phyloP scores from a whole-genome alignment of 2,888 invertebrate species.

The Cephonodes hylas region DNA sequence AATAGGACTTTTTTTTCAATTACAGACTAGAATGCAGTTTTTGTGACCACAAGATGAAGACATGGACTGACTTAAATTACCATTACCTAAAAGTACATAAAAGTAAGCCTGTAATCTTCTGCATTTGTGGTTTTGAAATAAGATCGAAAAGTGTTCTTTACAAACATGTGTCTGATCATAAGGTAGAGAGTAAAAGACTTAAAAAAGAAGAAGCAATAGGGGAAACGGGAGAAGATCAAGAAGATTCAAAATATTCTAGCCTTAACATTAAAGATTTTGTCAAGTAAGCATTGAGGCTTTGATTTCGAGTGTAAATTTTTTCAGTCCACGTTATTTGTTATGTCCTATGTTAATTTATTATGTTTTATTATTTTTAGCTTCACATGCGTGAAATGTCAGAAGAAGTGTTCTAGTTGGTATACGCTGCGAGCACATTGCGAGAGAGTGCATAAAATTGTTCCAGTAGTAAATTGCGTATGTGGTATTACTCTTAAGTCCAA shows the following conservation, averaged over 20 bases:
- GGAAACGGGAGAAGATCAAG: constrained; percentile 42
- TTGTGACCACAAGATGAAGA: constrained; percentile 55
- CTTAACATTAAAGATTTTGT: constrained; percentile 66
- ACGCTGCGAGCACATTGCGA: constrained; percentile 66
- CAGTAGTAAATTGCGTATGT: constrained; percentile 70
- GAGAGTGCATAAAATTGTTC: constrained; percentile 52
- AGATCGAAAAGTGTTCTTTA: constrained; percentile 67
- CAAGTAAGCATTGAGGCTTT: constrained; percentile 45
- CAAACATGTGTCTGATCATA: constrained; percentile 68
- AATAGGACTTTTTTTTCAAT: constrained; percentile 10
- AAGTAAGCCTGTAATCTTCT: constrained; percentile 55
- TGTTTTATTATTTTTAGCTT: constrained; percentile 53
- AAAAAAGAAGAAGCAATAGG: constrained; percentile 32
- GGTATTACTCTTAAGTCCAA: constrained; percentile 74
- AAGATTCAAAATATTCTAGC: constrained; percentile 48
- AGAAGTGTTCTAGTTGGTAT: constrained; percentile 72
- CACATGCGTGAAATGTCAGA: constrained; percentile 63
- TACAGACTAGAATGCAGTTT: constrained; percentile 58
- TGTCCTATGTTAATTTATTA: not conserved
- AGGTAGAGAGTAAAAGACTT: constrained; percentile 53
- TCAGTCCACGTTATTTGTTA: not conserved
- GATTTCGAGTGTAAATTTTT: not conserved
- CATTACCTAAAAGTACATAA: constrained; percentile 60
- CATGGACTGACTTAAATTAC: constrained; percentile 53
- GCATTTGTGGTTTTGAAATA: constrained; percentile 64